Base-by-base conservation (phyloP, 30 jellyfish, hydroid and myxozoan genomes). In the Hydractinia symbiolongicarpus region DNA sequence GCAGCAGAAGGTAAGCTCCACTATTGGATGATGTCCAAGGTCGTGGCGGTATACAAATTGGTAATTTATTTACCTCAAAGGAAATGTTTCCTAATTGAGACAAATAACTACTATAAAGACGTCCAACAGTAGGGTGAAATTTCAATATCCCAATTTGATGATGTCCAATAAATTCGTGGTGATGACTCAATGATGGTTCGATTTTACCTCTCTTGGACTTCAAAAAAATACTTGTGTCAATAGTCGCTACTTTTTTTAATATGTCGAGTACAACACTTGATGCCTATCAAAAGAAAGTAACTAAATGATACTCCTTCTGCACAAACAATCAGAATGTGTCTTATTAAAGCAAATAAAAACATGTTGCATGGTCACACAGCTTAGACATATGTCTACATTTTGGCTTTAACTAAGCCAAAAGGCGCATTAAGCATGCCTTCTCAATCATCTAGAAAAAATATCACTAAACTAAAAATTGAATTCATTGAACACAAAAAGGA, bases 11-110 rank as follows among this genome's bases (percentile, higher is more conserved):
- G 57, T 82, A 91, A 13, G 95, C 98, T 10, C 98, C 98, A 62
- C 81, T 83, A n/a, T 76, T 82, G 54, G 71, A 53, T 7, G 96
- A 82, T 7, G 95, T 76, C 98, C 98, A 91, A 9, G 98, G 98
- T 54, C 95, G 81, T 13, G 98, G 98, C 14, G 98, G 98, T 16
- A 91, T 84, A 55, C 86, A 55, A 89, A 91, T 91, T 6, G 98
- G 98, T 14, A 91, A 79, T 64, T 91, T 91, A 56, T 85, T 85
- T 4, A 88, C 75, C 73, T 86, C 96, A 88, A 91, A 81, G 77
- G 95, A 85, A 53, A 91, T 82, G 19, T 86, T 89, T 11, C 98
- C 98, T 66, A 74, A 90, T 50, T 86, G 84, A 6, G 92, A 58
- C 44, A 91, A 57, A 67, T 91, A 83, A 51, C 93, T 82, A 54